A percentile compares a stretch with the other conserved stretches of the same genome.
Conservation (phyloP, 2,797 vertebrate genomes). For the Sebastes wilsoni region DNA sequence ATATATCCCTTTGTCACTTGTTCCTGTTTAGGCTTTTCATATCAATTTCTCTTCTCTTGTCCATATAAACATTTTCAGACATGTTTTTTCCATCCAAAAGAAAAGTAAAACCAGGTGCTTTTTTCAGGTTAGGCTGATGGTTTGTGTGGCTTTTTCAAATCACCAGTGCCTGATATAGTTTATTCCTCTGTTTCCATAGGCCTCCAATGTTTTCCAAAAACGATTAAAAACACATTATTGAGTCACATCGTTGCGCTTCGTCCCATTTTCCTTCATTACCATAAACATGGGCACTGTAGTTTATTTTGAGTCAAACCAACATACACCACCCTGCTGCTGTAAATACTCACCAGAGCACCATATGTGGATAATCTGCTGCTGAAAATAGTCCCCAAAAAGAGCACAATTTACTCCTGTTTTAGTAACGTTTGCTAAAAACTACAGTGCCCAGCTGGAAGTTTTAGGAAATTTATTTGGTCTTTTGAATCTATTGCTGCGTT, state of each 20-base stretch:
- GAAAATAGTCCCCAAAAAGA: not conserved
- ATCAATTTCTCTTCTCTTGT: not conserved
- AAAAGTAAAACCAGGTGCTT: not conserved
- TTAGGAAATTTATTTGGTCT: not conserved
- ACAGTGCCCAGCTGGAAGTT: not conserved
- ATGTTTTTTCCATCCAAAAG: conserved; percentile 13
- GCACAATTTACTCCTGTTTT: not conserved
- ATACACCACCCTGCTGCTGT: not conserved
- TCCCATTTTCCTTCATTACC: not conserved
- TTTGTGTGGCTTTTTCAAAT: not conserved
- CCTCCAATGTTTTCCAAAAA: not conserved
- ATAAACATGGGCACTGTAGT: not conserved
- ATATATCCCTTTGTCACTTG: conserved; percentile 29
- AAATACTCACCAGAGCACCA: not conserved
- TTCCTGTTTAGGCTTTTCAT: conserved; percentile 9
- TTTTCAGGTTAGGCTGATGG: not conserved
- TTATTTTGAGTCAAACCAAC: not conserved
- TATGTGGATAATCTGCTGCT: not conserved
- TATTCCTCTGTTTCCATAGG: not conserved
- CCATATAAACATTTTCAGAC: conserved; percentile 8
- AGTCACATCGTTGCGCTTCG: not conserved
- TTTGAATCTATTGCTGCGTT: not conserved
- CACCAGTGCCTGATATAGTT: not conserved
- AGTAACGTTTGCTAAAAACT: not conserved
- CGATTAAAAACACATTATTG: not conserved